These are phyloP conservation scores for Cepaea nemoralis DNA, from an alignment of 1,140 invertebrate species.

Conservation along the genomic window DNA sequence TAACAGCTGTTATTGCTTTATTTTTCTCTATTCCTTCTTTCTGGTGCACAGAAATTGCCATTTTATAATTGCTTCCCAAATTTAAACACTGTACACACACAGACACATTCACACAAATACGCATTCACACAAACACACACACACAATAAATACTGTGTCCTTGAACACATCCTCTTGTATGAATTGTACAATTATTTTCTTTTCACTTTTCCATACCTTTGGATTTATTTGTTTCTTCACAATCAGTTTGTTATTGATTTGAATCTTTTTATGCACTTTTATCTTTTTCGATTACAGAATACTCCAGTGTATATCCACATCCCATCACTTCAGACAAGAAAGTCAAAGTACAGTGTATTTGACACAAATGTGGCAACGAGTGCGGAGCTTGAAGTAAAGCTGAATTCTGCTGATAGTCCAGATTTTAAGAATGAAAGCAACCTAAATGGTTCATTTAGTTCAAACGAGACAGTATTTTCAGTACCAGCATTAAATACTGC, in stretches of 20 bases:
- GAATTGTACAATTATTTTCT: too few species aligned
- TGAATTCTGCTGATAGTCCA: not conserved
- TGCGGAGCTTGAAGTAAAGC: not conserved
- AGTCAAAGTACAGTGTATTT: not conserved
- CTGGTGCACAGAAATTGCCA: too few species aligned
- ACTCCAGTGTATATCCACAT: conserved; percentile 1
- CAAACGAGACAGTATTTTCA: not conserved
- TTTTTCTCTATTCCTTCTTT: too few species aligned
- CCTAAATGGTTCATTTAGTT: not conserved
- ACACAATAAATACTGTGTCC: too few species aligned
- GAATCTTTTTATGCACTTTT: not conserved
- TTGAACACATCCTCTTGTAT: too few species aligned
- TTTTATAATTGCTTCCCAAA: too few species aligned
- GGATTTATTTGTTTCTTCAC: too few species aligned
- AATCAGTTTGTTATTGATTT: not conserved
- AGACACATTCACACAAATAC: too few species aligned
- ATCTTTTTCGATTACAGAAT: not conserved
- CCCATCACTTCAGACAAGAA: not conserved
- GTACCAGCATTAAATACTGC: not conserved
- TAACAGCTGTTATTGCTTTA: too few species aligned
- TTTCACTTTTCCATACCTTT: too few species aligned
- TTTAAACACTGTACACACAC: too few species aligned
- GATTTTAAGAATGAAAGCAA: not conserved
- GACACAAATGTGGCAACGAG: not conserved
- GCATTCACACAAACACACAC: too few species aligned